Base-by-base conservation (phyloP, 2,113 vertebrate species). In the Blennius ocellaris region DNA sequence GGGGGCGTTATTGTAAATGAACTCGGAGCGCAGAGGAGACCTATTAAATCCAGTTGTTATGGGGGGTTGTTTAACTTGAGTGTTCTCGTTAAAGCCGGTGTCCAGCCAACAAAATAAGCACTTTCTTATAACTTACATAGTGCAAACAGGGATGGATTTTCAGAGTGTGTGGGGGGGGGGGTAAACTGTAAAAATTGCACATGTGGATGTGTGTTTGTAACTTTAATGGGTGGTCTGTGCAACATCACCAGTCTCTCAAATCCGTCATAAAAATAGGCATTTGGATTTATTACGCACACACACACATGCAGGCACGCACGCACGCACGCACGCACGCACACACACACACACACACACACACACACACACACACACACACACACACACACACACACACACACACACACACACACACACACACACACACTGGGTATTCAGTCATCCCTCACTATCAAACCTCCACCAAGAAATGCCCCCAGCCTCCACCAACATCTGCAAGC, bases 401-500 rank as follows among this genome's bases (percentile, higher is more conserved):
- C 66, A 75, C 36, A 40, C 40, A 45, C 43, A 49, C 54, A 53
- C 45, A 38, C 39, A 44, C 55, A 17, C 62, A 17, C 53, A 44
- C n/a, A 63, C 67, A 56, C 58, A 49, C 41, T 53, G 43, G 39
- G 65, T 74, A 52, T 68, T 41, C 66, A 64, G 67, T 60, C 64
- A 76, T 59, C 59, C 65, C 40, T 78, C 62, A 41, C 69, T 51
- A 78, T 87, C 65, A 69, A 63, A 44, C 71, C 70, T 51, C 66
- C 68, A 59, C 49, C 53, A 57, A 68, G 82, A 16, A 6, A 44
- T 69, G 44, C 64, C 57, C 59, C 67, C 65, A 54, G 49, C 78
- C 65, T 74, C 62, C 53, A 49, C 55, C 50, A 76, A 83, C 92
- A 92, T 90, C 89, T 93, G 92, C 79, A 80, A 89, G 84, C 86